Evolutionary conservation across 2,113 vertebrate genomes (phyloP).

Genomic region (Pholis gunnellus): DNA sequence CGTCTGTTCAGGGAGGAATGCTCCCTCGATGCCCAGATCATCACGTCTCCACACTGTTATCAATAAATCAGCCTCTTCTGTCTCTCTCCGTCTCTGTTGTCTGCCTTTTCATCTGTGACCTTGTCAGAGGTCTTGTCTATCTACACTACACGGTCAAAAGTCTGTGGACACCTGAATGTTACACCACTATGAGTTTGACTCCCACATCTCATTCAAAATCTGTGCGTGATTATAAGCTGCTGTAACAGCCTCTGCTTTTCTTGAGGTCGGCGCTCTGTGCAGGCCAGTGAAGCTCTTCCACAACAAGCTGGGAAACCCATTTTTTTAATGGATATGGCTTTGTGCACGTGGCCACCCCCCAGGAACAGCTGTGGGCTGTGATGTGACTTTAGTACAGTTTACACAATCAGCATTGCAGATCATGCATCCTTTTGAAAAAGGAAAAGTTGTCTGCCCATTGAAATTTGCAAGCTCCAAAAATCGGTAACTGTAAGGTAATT

Average conservation of each 20-base stretch:
- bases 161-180: conserved; percentile 15
- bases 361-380: background rate
- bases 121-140: conserved; percentile 35
- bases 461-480: background rate
- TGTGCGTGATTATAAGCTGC: background rate
- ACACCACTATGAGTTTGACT: background rate
- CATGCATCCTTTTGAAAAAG: background rate
- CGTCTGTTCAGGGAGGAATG: conserved; percentile 62
- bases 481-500: background rate
- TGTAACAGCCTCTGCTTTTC: background rate
- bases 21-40: conserved; percentile 61
- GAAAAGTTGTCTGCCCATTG: background rate
- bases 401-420: background rate
- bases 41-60: conserved; percentile 61
- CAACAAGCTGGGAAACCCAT: background rate
- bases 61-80: conserved; percentile 72
- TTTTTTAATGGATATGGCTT: background rate
- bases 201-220: background rate
- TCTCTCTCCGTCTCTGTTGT: conserved; percentile 54
- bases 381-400: background rate
- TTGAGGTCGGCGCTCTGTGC: background rate
- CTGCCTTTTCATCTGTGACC: conserved; percentile 55
- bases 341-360: background rate
- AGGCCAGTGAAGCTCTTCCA: background rate
- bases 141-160: background rate